phyloP scores from a whole-genome alignment of 1,140 invertebrate genomes.

The Apis cerana region DNA sequence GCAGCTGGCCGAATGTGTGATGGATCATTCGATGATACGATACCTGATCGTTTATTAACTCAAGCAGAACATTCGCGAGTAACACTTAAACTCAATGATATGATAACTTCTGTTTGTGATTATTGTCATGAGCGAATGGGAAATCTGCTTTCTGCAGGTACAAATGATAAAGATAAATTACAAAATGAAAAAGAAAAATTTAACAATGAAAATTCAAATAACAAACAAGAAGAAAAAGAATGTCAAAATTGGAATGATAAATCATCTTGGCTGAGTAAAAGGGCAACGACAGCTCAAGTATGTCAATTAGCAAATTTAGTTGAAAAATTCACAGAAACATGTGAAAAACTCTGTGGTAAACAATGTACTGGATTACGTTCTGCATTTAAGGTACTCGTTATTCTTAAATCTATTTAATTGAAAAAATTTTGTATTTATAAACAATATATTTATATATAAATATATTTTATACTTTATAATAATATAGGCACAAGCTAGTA shows the following conservation, averaged over 20 bases:
- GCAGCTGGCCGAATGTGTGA: constrained; percentile 81
- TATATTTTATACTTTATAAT: constrained; percentile 11
- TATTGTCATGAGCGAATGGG: constrained; percentile 95
- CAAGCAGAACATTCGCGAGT: constrained; percentile 87
- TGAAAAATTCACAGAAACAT: constrained; percentile 89
- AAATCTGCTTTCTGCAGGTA: constrained; percentile 90
- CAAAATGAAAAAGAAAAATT: constrained; percentile 70
- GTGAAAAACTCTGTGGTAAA: constrained; percentile 89
- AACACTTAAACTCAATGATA: constrained; percentile 86
- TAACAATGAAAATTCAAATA: constrained; percentile 59
- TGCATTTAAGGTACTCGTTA: constrained; percentile 87
- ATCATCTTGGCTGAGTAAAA: constrained; percentile 81
- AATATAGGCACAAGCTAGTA: constrained; percentile 87
- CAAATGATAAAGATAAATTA: constrained; percentile 84
- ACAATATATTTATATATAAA: neutral
- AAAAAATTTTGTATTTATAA: neutral
- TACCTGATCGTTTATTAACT: constrained; percentile 86
- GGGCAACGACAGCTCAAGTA: constrained; percentile 88
- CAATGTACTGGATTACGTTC: constrained; percentile 90
- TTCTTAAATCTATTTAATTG: neutral
- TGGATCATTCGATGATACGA: constrained; percentile 69
- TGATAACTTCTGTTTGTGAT: constrained; percentile 91
- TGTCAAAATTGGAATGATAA: constrained; percentile 70
- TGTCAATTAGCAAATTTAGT: constrained; percentile 89
- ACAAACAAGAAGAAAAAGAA: constrained; percentile 73